Percentiles rank a stretch among this genome's conserved stretches.
Evolutionary conservation across 2,113 vertebrate species (phyloP).

Genomic region (Hippocampus guttulatus): DNA sequence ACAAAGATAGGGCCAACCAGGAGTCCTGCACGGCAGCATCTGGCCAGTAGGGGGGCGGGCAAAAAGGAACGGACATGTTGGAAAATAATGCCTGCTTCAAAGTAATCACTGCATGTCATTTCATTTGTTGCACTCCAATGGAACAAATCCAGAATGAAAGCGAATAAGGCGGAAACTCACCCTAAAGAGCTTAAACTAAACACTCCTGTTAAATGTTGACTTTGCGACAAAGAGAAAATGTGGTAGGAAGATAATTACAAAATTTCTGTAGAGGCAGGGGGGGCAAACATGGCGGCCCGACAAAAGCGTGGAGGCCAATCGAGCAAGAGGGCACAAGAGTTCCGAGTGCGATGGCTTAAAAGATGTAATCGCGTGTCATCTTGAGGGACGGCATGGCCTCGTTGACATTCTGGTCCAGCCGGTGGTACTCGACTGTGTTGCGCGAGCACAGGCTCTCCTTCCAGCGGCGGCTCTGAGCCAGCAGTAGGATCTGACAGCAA

Average conservation of each 20-base stretch:
- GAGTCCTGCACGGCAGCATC: constrained; percentile 52
- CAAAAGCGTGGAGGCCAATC: neutral
- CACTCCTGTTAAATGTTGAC: constrained; percentile 11
- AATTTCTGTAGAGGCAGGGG: neutral
- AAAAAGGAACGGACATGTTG: neutral
- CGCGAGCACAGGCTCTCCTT: constrained; percentile 88
- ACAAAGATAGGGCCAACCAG: constrained; percentile 38
- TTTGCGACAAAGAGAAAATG: constrained; percentile 9
- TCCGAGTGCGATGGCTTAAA: constrained; percentile 68
- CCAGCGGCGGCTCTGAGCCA: constrained; percentile 90
- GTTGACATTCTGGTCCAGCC: constrained; percentile 90
- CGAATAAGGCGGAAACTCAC: neutral
- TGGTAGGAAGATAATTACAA: constrained; percentile 11
- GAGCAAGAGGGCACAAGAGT: neutral
- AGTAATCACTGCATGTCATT: neutral
- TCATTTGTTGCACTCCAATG: neutral
- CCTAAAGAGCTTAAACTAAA: neutral
- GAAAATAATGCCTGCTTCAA: neutral
- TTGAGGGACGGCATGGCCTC: constrained; percentile 98
- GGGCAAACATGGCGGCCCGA: neutral
- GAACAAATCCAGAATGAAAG: neutral
- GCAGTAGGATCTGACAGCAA: constrained; percentile 79
- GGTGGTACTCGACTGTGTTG: constrained; percentile 83
- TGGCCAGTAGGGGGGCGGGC: constrained; percentile 25
- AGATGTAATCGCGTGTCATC: constrained; percentile 91